phyloP scores from a whole-genome alignment of 2,888 invertebrate species.

The Patella depressa region DNA sequence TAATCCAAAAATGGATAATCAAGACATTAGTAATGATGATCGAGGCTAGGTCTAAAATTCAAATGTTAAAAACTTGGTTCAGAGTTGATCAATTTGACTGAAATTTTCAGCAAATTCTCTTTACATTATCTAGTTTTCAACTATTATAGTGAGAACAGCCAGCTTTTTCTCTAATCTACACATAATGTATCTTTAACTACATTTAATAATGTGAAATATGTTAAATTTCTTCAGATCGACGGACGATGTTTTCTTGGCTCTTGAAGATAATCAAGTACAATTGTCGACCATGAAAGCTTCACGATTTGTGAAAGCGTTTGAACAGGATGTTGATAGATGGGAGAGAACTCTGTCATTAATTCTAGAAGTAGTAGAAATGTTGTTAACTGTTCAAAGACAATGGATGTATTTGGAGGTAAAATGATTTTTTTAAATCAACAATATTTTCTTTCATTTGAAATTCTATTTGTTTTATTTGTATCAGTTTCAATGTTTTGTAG shows the following conservation, averaged over 20 bases:
- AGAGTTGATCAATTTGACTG: too few relatives aligned
- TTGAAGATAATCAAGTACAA: conserved; percentile 89
- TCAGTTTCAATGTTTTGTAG: too few relatives aligned
- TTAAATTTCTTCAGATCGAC: conserved; percentile 67
- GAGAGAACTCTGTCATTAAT: conserved; percentile 86
- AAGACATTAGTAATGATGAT: too few relatives aligned
- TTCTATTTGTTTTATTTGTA: not conserved
- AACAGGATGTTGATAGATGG: conserved; percentile 87
- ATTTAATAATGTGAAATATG: too few relatives aligned
- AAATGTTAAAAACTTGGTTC: too few relatives aligned
- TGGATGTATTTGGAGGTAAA: conserved; percentile 85
- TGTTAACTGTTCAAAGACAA: conserved; percentile 85
- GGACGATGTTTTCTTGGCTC: conserved; percentile 83
- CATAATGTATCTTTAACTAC: too few relatives aligned
- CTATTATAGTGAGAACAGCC: too few relatives aligned
- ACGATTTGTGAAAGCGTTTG: conserved; percentile 85
- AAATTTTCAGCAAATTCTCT: too few relatives aligned
- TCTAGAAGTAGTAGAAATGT: conserved; percentile 84
- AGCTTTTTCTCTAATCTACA: too few relatives aligned
- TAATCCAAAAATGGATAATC: too few relatives aligned
- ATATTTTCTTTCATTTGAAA: not conserved
- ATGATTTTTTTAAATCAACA: conserved; percentile 4
- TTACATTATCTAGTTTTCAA: too few relatives aligned
- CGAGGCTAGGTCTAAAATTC: too few relatives aligned
- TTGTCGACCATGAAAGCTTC: conserved; percentile 90